Percentiles rank a stretch among this genome's conserved stretches.
phyloP scores from a whole-genome alignment of 2,797 vertebrate genomes.

The Arnoldichthys spilopterus region DNA sequence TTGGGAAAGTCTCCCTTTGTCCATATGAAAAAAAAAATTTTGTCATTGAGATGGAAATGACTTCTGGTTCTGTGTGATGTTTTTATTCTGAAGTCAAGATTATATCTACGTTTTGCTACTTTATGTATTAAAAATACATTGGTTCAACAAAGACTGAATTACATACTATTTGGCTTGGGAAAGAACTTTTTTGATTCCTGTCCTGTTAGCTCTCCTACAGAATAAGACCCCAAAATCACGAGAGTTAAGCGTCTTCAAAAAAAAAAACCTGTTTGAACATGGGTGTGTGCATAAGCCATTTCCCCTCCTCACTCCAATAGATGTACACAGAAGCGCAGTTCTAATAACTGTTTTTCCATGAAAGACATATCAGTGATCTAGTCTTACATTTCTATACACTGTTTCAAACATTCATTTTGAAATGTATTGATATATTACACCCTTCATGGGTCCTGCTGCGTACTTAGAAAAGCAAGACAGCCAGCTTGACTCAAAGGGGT shows the following conservation, averaged over 20 bases:
- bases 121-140: too few species aligned
- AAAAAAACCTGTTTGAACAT: background rate
- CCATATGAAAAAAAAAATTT: background rate
- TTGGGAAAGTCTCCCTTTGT: background rate
- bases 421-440: background rate
- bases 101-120: background rate
- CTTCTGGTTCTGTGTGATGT: background rate
- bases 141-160: too few species aligned
- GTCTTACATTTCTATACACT: background rate
- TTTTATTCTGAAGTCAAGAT: background rate
- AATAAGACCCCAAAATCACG: background rate
- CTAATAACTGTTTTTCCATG: background rate
- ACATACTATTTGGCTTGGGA: too few species aligned
- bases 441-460: background rate
- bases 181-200: background rate
- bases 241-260: background rate
- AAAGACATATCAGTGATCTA: background rate
- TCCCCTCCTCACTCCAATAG: background rate
- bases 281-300: background rate
- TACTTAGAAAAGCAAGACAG: background rate
- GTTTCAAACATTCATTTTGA: background rate
- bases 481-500: background rate
- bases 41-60: background rate
- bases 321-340: background rate
- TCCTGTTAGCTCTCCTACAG: background rate